phyloP scores from a whole-genome alignment of 23 tunicate species.

The Trididemnum clinides region DNA sequence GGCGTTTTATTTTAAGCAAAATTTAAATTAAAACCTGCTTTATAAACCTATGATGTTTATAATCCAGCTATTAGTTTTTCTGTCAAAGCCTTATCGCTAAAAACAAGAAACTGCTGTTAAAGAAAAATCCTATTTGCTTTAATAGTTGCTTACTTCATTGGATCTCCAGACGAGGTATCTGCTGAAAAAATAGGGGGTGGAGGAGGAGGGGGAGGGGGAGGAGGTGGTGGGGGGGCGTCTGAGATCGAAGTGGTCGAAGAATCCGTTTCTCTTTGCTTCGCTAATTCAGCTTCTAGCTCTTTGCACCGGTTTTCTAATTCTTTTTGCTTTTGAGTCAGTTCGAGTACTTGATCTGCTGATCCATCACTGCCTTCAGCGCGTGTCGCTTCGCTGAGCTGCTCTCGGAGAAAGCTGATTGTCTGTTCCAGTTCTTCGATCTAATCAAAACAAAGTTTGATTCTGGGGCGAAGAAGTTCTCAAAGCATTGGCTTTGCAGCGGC shows the following conservation, averaged over 20 bases:
- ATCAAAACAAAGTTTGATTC: no score
- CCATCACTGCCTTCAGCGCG: background rate
- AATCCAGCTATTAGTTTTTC: no score
- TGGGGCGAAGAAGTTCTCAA: no score
- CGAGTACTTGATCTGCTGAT: background rate
- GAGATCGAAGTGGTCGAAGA: background rate
- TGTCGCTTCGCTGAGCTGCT: background rate
- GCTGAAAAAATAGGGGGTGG: conserved; percentile 38
- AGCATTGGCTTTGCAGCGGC: no score
- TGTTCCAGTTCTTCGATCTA: conserved; percentile 56
- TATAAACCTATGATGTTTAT: no score
- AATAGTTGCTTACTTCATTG: conserved; percentile 31
- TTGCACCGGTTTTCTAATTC: background rate
- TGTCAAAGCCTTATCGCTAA: no score
- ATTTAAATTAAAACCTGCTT: no score
- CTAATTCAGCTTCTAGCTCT: conserved; percentile 2
- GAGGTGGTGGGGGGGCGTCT: conserved; percentile 46
- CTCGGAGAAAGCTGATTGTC: background rate
- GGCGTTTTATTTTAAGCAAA: no score
- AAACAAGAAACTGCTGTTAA: no score
- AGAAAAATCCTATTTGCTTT: no score
- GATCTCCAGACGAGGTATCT: background rate
- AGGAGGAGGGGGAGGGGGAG: conserved; percentile 61
- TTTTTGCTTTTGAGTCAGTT: conserved; percentile 9
- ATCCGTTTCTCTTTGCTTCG: background rate